Conservation (phyloP, 2,888 invertebrate genomes). For the Dasysyrphus albostriatus region DNA sequence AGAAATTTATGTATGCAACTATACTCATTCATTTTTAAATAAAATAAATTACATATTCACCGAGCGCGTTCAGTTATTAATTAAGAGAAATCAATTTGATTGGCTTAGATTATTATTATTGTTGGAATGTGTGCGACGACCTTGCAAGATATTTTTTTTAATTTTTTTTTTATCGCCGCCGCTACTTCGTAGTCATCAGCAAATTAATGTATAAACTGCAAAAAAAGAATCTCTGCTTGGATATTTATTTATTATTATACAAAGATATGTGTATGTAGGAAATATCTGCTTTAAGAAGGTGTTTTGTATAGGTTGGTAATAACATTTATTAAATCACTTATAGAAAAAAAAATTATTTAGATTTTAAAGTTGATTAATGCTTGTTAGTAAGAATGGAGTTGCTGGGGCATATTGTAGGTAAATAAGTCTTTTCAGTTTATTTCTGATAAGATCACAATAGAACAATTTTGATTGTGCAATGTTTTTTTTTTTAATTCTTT, state of each 20-base stretch:
- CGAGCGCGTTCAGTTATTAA: constrained; percentile 56
- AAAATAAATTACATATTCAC: constrained; percentile 23
- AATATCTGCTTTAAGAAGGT: background rate
- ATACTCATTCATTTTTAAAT: background rate
- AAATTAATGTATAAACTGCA: background rate
- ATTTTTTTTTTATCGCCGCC: background rate
- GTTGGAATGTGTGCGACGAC: constrained; percentile 63
- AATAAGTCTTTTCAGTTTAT: too few relatives aligned
- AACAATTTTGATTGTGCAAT: too few relatives aligned
- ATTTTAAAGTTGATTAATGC: too few relatives aligned
- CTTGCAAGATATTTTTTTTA: constrained; percentile 53
- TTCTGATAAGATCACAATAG: too few relatives aligned
- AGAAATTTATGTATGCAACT: background rate
- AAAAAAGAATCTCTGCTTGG: background rate
- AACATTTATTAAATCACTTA: too few relatives aligned
- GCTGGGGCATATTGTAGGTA: too few relatives aligned
- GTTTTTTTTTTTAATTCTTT: too few relatives aligned
- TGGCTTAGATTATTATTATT: constrained; percentile 12
- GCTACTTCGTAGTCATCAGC: background rate
- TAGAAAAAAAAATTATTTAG: too few relatives aligned
- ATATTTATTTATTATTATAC: background rate
- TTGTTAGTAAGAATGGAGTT: too few relatives aligned
- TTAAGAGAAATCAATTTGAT: constrained; percentile 60
- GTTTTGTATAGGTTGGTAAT: background rate
- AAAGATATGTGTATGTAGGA: background rate